Base-by-base conservation (phyloP, 2,113 vertebrate species). In the Orthonyx spaldingii region DNA sequence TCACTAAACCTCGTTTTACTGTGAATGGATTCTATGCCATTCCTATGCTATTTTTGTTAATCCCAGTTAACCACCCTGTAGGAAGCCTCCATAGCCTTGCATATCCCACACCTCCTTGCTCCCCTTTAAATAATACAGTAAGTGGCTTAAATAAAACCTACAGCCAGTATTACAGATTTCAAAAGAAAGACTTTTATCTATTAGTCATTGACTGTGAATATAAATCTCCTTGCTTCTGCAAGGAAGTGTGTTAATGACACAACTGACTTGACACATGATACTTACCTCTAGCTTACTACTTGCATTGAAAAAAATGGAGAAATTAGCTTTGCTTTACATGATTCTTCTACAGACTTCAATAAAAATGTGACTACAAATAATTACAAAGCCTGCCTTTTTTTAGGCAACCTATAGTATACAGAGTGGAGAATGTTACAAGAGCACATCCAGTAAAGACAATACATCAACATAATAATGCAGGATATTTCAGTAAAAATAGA, bases 401-500 rank as follows among this genome's bases (percentile, higher is more conserved):
- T 60, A 96, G 97, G 96, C 90, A 96, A 96, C 64, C 83, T 88
- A 80, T 84, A 96, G 97, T 97, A 96, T 95, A 98, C 96, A 93
- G 97, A 98, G 97, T 93, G 94, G 95, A 97, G 97, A 95, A 97
- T 93, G 93, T 41, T 96, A 97, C 95, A 96, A 97, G 96, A 95
- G 89, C 80, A 96, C 90, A 70, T 94, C 97, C 93, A 96, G 95
- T 83, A 97, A 94, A 97, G 97, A 97, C 93, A 97, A 95, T 92
- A 98, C 97, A 96, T 93, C 90, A 97, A 98, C 97, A 94, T 96
- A 97, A 98, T 87, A 98, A 98, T 89, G 98, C 97, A 96, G 97
- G 98, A 98, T 98, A 98, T 98, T 98, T 98, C 97, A 97, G 98
- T 99, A 99, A 99, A 99, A 99, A 99, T 98, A 99, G 98, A 99